Base-by-base conservation (phyloP, 2,888 invertebrate species). In the Conus canariensis region DNA sequence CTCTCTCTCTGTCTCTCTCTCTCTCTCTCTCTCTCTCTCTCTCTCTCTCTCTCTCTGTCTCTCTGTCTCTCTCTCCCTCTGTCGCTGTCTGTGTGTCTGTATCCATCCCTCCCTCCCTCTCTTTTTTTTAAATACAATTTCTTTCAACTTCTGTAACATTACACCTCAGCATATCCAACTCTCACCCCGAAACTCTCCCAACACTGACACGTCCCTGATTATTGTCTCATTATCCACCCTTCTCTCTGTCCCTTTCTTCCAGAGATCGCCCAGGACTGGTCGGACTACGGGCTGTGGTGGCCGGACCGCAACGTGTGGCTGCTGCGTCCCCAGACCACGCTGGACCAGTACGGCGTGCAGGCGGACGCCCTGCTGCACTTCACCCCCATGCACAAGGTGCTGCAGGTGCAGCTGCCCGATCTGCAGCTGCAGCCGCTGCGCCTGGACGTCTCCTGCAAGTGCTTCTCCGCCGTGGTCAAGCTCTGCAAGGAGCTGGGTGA, bases 281-380 rank as follows among this genome's bases (percentile, higher is more conserved):
- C 99, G 80, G 99, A 99, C 96, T 99, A 99, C 97, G 99, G 99
- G 0, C 97, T 99, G 1, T 99, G 99, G 99, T 99, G 99, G 99
- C 99, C 99, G 0, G 98, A 98, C 58, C 97, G 98, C 95, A 99
- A 99, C 97, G 97, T 97, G 95, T 99, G 99, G 99, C 97, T 99
- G 90, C 97, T 98, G 30, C 97, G 99, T 93, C 99, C 99, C 7
- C 97, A 99, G 91, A 98, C 98, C 94, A 99, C 99, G 0, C 97
- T 99, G 93, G 99, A 99, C 97, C 99, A 99, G 97, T 99, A 98
- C 95, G 98, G 98, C 0, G 99, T 99, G 0, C 98, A 99, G 95
- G 99, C 99, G 0, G 99, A 99, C 96, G 98, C 98, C 0, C 97
- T 98, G 58, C 97, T 99, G 0, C 98, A 99, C 96, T 99, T 99